Conservation (phyloP, 2,888 invertebrate species). For the Tenthredo distinguenda region DNA sequence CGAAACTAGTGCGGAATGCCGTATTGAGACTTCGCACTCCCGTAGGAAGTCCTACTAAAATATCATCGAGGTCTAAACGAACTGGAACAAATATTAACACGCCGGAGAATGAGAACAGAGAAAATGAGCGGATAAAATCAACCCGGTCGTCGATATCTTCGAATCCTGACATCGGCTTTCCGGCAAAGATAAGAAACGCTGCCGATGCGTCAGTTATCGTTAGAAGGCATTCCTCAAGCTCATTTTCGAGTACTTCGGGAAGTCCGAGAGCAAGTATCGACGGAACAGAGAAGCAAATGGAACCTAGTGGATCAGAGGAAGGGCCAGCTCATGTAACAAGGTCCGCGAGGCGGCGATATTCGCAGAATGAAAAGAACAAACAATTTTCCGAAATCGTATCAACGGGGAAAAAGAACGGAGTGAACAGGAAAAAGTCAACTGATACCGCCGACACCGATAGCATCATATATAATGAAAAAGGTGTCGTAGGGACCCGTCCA, state of each 20-base stretch:
- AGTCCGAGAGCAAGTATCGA: slow-evolving; percentile 82
- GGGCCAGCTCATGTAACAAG: slow-evolving; percentile 62
- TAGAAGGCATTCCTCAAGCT: slow-evolving; percentile 90
- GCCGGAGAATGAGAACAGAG: slow-evolving; percentile 61
- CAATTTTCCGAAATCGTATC: slow-evolving; percentile 28
- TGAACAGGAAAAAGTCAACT: slow-evolving; percentile 55
- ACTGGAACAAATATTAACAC: slow-evolving; percentile 73
- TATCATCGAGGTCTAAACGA: slow-evolving; percentile 79
- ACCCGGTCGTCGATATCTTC: slow-evolving; percentile 68
- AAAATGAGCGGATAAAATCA: slow-evolving; percentile 56
- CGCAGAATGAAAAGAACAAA: slow-evolving; percentile 65
- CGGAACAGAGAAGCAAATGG: slow-evolving; percentile 54
- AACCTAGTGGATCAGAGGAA: slow-evolving; percentile 65
- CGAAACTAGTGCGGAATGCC: slow-evolving; percentile 83
- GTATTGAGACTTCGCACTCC: slow-evolving; percentile 80
- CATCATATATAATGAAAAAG: neutral
- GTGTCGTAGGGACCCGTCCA: neutral
- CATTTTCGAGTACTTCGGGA: slow-evolving; percentile 86
- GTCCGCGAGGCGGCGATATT: slow-evolving; percentile 67
- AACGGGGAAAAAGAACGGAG: slow-evolving; percentile 19
- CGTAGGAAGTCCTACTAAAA: slow-evolving; percentile 79
- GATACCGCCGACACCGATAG: slow-evolving; percentile 37
- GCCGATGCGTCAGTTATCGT: slow-evolving; percentile 91
- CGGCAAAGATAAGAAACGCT: slow-evolving; percentile 75
- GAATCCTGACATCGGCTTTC: slow-evolving; percentile 70